Percentiles rank a stretch among this genome's conserved stretches.
phyloP scores from a whole-genome alignment of 2,113 vertebrate species.

The Rousettus leschenaultii region DNA sequence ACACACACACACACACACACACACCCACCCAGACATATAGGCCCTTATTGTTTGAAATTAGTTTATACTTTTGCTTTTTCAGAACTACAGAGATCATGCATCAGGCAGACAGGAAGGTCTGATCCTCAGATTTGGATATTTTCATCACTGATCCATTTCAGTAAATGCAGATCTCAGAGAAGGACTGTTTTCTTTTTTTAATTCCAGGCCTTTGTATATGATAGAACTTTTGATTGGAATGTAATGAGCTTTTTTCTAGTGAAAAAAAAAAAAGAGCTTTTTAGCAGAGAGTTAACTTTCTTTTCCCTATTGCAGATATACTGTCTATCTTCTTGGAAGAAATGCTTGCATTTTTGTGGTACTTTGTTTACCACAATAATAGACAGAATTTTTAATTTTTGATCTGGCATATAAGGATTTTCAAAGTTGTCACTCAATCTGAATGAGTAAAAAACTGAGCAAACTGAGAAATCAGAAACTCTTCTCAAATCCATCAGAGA shows the following conservation, averaged over 20 bases:
- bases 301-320: background rate
- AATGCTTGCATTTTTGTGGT: background rate
- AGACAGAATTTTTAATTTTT: background rate
- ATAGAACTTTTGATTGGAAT: background rate
- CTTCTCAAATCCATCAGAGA: background rate
- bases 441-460: background rate
- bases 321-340: background rate
- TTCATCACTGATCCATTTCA: too few species aligned
- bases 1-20: too few species aligned
- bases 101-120: too few species aligned
- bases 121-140: too few species aligned
- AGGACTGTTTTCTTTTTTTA: background rate
- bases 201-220: background rate
- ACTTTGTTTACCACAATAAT: background rate
- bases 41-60: too few species aligned
- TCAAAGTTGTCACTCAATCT: background rate
- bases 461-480: background rate
- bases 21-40: too few species aligned
- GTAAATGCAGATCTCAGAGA: too few species aligned
- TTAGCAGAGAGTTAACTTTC: background rate
- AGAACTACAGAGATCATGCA: too few species aligned
- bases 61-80: too few species aligned
- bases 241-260: background rate
- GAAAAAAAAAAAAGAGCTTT: background rate
- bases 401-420: background rate